Evolutionary conservation across 1,140 invertebrate species (phyloP).

Genomic region (Meloidogyne chitwoodi): DNA sequence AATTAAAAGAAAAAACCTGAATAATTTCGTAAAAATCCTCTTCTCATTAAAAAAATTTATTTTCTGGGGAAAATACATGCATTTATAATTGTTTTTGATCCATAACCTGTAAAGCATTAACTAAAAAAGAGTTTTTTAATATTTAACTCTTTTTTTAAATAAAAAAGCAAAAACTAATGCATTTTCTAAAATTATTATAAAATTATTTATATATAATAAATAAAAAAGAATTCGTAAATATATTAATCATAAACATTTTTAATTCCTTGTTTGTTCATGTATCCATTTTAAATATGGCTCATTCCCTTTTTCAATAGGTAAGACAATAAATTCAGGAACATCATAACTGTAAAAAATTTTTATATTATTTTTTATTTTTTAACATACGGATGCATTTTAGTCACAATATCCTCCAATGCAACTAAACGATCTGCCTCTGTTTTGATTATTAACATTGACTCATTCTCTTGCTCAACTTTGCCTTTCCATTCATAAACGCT

Average conservation of each 20-base stretch:
- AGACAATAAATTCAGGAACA: slow-evolving; percentile 14
- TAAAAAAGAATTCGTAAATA: neutral
- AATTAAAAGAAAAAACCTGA: neutral
- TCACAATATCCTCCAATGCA: neutral
- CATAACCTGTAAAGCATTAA: neutral
- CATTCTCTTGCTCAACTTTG: slow-evolving; percentile 1
- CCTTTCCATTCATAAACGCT: slow-evolving; percentile 20
- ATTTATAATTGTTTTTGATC: neutral
- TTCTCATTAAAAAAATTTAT: neutral
- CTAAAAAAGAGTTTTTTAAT: neutral
- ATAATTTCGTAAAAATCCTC: neutral
- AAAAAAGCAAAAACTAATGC: neutral
- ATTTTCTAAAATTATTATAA: neutral
- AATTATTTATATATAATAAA: neutral
- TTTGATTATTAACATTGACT: slow-evolving; percentile 19
- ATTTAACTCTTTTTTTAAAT: neutral
- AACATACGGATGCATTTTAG: slow-evolving; percentile 14
- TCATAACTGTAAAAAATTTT: slow-evolving; percentile 7
- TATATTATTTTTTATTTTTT: neutral
- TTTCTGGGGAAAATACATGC: neutral
- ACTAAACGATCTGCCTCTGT: neutral
- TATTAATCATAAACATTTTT: neutral
- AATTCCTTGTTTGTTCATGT: slow-evolving; percentile 11
- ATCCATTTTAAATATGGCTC: slow-evolving; percentile 15
- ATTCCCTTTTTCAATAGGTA: slow-evolving; percentile 14